A percentile compares a stretch with the other conserved stretches of the same genome.
Evolutionary conservation across 2,888 invertebrate species (phyloP).

Genomic region (Theristus sp.): DNA sequence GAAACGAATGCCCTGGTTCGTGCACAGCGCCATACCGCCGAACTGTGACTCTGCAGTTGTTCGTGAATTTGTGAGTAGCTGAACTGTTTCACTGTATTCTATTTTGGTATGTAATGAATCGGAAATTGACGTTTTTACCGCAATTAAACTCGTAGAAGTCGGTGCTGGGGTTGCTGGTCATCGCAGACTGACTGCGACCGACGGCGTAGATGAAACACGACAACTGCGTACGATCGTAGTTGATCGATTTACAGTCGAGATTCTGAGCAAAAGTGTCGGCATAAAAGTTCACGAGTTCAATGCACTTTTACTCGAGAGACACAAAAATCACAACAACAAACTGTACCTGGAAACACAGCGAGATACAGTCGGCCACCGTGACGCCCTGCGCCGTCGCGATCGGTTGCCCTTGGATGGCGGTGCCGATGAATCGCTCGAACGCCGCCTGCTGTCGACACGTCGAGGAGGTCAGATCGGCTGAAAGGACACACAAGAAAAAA

Average conservation of each 20-base stretch:
- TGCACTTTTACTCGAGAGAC: too few species aligned
- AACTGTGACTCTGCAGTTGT: slow-evolving; percentile 23
- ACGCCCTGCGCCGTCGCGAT: slow-evolving; percentile 28
- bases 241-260: slow-evolving; percentile 28
- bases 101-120: neutral
- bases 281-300: too few species aligned
- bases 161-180: slow-evolving; percentile 24
- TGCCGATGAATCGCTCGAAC: slow-evolving; percentile 26
- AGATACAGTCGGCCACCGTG: slow-evolving; percentile 28
- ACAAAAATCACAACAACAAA: too few species aligned
- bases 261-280: slow-evolving; percentile 12
- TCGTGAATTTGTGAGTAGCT: neutral
- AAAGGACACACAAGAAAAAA: too few species aligned
- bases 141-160: slow-evolving; percentile 31
- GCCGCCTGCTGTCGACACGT: slow-evolving; percentile 29
- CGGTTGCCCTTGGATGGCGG: slow-evolving; percentile 23
- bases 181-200: slow-evolving; percentile 20
- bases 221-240: slow-evolving; percentile 26
- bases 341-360: slow-evolving; percentile 25
- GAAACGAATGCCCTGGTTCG: slow-evolving; percentile 29
- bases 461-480: slow-evolving; percentile 27
- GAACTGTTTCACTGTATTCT: neutral
- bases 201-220: slow-evolving; percentile 27
- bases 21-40: slow-evolving; percentile 30
- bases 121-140: slow-evolving; percentile 10